Base-by-base conservation (phyloP, 2,888 invertebrate genomes). In the Melanostoma mellinum region DNA sequence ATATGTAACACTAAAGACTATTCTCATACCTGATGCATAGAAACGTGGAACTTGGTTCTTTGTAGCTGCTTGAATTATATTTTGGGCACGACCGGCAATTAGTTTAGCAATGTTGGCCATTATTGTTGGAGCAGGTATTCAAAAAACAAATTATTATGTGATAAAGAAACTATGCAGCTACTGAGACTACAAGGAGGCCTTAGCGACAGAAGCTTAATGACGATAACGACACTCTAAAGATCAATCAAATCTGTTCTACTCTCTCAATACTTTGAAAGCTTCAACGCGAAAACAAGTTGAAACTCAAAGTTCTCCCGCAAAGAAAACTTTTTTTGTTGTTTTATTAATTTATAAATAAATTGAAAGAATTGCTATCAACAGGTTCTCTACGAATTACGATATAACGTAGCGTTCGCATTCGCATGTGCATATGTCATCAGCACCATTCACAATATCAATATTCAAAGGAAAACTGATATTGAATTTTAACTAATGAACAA, bases 101-200 rank as follows among this genome's bases (percentile, higher is more conserved):
- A 90, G 86, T 86, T 90, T 90, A 82, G 88, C 88, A 88, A 91
- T 87, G 85, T 89, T 90, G 86, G 91, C 89, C 90, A 91, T 91
- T 72, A 85, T 82, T 48, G 35, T 20, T 20, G 20, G 20, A 20
- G 20, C 20, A 20, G 20, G 20, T 20, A 20, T 20, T 20, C 20
- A 20, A 20, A 20, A 20, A 20, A 20, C 0, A 20, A n/a, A n/a
- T n/a, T n/a, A 20, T 20, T 20, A 20, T 20, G 20, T 20, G 20
- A 20, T 1, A 20, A 20, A 20, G 20, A 20, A 20, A 20, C 20
- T 20, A 20, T 20, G 20, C 20, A 20, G 20, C 20, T 20, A 20
- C 20, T 20, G 20, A 20, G 20, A 20, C 20, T 20, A 20, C 20
- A 20, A 20, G 20, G 20, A 20, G 20, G 20, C 20, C 20, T 20